These are phyloP conservation scores for Harpalus rubripes DNA, from an alignment of 2,888 invertebrate species.

Conservation along the genomic window DNA sequence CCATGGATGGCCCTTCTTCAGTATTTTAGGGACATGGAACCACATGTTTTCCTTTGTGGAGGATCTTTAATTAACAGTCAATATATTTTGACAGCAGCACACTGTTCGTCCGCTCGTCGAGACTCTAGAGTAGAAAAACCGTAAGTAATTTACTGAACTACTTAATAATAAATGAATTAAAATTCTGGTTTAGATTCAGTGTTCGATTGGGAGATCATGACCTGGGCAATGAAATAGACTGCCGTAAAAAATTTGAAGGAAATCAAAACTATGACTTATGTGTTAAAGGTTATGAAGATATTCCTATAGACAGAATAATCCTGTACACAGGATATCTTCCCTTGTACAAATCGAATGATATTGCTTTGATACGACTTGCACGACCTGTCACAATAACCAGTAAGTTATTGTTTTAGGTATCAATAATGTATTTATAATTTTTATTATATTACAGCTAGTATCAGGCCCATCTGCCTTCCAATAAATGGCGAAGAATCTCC, in stretches of 20 bases:
- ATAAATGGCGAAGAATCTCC: conserved; percentile 65
- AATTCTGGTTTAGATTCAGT: conserved; percentile 70
- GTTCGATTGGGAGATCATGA: conserved; percentile 79
- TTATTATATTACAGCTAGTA: not conserved
- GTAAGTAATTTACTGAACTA: conserved; percentile 68
- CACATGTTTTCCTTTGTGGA: conserved; percentile 72
- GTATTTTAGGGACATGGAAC: conserved; percentile 74
- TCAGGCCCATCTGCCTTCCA: conserved; percentile 72
- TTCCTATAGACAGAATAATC: not conserved
- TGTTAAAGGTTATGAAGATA: not conserved
- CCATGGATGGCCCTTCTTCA: conserved; percentile 82
- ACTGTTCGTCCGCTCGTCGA: too few relatives aligned
- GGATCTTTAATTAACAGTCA: conserved; percentile 43
- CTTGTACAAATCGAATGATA: not conserved
- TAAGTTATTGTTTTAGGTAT: not conserved
- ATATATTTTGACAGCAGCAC: conserved; percentile 68
- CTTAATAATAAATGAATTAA: too few relatives aligned
- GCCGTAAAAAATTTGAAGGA: conserved; percentile 69
- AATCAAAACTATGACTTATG: not conserved
- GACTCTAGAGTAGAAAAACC: too few relatives aligned
- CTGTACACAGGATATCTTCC: not conserved
- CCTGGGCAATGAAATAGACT: conserved; percentile 76
- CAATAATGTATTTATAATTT: not conserved
- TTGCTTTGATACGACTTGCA: conserved; percentile 1
- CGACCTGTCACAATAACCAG: not conserved